phyloP scores from a whole-genome alignment of 1,140 invertebrate genomes.

The Drosophila bocki region DNA sequence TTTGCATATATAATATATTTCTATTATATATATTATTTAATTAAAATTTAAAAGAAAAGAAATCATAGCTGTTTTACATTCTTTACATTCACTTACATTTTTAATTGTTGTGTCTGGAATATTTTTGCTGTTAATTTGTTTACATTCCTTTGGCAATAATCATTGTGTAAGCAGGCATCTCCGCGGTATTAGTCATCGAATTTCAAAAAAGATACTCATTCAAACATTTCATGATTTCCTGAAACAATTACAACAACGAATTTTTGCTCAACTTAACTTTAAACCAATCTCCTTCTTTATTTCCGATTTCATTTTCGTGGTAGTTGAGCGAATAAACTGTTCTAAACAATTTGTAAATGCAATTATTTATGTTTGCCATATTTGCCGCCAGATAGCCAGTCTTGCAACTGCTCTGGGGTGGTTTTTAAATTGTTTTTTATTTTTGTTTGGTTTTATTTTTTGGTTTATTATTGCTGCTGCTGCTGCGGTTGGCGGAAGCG shows the following conservation, averaged over 20 bases:
- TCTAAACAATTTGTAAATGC: constrained; percentile 65
- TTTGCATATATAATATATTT: no score
- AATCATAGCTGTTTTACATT: not conserved
- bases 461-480: constrained; percentile 24
- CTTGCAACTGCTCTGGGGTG: constrained; percentile 53
- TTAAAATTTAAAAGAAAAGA: not conserved
- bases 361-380: constrained; percentile 55
- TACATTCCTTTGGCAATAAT: constrained; percentile 24
- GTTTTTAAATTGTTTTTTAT: constrained; percentile 22
- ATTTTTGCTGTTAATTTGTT: constrained; percentile 6
- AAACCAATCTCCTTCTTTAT: not conserved
- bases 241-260: not conserved
- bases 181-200: constrained; percentile 11
- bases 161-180: constrained; percentile 25
- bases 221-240: constrained; percentile 2
- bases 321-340: constrained; percentile 42
- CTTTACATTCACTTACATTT: not conserved
- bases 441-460: constrained; percentile 6
- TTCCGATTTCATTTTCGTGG: constrained; percentile 10
- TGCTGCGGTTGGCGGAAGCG: constrained; percentile 63
- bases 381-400: constrained; percentile 27
- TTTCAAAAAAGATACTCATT: constrained; percentile 5
- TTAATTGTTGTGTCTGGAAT: constrained; percentile 9
- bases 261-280: constrained; percentile 1
- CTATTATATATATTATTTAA: not conserved